These are phyloP conservation scores for Drosophila sordidula DNA, from an alignment of 2,888 invertebrate species.

Conservation along the genomic window DNA sequence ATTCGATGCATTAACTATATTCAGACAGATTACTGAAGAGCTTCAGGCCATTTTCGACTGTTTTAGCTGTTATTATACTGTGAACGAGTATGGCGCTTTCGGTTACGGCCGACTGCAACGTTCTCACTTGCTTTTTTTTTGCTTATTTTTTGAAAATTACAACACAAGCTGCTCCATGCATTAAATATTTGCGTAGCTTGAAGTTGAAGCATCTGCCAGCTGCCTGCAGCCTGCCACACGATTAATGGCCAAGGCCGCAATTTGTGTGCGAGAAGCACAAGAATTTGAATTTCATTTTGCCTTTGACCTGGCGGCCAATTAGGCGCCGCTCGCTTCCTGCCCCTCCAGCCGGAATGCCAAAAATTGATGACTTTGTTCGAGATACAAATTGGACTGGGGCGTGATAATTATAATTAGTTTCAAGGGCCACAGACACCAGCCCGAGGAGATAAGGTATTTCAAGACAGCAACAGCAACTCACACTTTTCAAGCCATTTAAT, in stretches of 20 bases:
- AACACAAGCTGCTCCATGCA: slow-evolving; percentile 26
- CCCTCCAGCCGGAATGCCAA: slow-evolving; percentile 10
- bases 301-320: slow-evolving; percentile 39
- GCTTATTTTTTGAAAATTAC: slow-evolving; percentile 25
- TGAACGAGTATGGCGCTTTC: too few relatives aligned
- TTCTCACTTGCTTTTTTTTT: neutral
- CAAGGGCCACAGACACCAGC: neutral
- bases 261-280: slow-evolving; percentile 32
- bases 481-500: slow-evolving; percentile 2
- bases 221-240: slow-evolving; percentile 18
- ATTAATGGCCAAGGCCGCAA: slow-evolving; percentile 55
- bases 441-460: neutral
- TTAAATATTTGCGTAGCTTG: slow-evolving; percentile 55
- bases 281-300: slow-evolving; percentile 61
- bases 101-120: too few relatives aligned
- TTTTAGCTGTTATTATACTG: too few relatives aligned
- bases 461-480: neutral
- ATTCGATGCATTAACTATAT: too few relatives aligned
- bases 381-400: slow-evolving; percentile 34
- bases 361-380: slow-evolving; percentile 36
- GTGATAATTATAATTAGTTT: slow-evolving; percentile 52
- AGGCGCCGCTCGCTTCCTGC: slow-evolving; percentile 7
- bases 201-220: slow-evolving; percentile 27
- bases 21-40: too few relatives aligned
- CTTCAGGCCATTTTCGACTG: too few relatives aligned